phyloP scores from a whole-genome alignment of 2,797 vertebrate species.

The Chaunax sp. region DNA sequence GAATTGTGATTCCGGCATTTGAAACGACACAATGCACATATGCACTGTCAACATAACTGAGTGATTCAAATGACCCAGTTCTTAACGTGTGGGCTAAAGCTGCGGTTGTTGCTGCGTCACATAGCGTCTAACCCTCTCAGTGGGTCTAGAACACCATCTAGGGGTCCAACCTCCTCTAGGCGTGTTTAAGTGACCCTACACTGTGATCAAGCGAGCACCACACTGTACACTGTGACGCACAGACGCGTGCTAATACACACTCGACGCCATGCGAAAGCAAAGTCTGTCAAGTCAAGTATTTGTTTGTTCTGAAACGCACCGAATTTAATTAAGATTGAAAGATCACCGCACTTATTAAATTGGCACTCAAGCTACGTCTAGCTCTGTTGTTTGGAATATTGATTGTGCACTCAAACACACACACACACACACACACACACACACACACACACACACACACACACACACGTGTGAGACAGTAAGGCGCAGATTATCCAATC shows the following conservation, averaged over 20 bases:
- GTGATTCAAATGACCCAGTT: conserved; percentile 63
- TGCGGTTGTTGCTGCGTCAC: conserved; percentile 14
- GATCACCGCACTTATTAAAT: conserved; percentile 28
- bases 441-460: conserved; percentile 8
- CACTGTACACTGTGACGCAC: no score
- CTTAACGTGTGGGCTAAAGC: background rate
- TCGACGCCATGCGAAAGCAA: background rate
- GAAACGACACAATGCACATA: conserved; percentile 47
- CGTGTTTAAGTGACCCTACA: conserved; percentile 34
- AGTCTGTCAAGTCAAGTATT: background rate
- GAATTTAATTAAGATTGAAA: conserved; percentile 25
- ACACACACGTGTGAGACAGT: conserved; percentile 40
- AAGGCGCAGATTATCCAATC: conserved; percentile 70
- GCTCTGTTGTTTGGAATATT: conserved; percentile 46
- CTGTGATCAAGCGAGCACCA: background rate
- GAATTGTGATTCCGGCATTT: conserved; percentile 60
- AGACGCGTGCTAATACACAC: background rate
- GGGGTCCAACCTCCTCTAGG: background rate
- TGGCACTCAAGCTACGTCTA: conserved; percentile 7
- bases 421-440: background rate
- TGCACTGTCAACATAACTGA: conserved; percentile 70
- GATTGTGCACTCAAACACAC: conserved; percentile 2
- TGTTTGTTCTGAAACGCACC: conserved; percentile 12
- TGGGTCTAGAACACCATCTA: conserved; percentile 8
- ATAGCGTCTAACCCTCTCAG: conserved; percentile 37